A percentile compares a stretch with the other conserved stretches of the same genome.
These are phyloP conservation scores for Promerops cafer DNA, from an alignment of 2,113 vertebrate species.

Conservation along the genomic window DNA sequence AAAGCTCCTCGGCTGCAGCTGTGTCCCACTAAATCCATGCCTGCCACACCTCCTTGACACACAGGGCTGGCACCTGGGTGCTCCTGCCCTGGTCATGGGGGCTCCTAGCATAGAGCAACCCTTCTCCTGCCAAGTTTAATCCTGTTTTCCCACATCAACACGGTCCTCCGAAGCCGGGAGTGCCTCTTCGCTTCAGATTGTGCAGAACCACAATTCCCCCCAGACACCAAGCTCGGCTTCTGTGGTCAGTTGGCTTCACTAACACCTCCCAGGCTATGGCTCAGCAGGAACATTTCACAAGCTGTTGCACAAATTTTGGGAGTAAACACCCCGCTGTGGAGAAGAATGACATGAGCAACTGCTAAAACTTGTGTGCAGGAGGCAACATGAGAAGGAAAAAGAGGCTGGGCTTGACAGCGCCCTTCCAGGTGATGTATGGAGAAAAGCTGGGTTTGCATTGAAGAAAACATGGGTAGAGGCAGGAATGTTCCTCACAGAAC, in stretches of 20 bases:
- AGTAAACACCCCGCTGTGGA: neutral
- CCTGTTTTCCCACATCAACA: neutral
- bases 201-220: fast-evolving
- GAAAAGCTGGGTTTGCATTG: neutral
- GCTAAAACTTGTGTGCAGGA: neutral
- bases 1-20: neutral
- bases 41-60: fast-evolving
- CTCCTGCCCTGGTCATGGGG: neutral
- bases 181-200: neutral
- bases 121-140: neutral
- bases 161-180: fast-evolving
- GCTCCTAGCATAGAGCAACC: fast-evolving
- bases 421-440: neutral
- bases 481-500: neutral
- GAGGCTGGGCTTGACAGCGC: neutral
- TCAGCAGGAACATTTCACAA: neutral
- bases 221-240: neutral
- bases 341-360: neutral
- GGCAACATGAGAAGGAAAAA: neutral
- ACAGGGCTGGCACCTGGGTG: neutral
- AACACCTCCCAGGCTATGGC: fast-evolving
- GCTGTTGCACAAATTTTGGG: neutral
- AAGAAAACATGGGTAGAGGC: fast-evolving
- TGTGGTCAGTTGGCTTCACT: neutral
- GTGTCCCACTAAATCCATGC: neutral